phyloP scores from a whole-genome alignment of 2,113 vertebrate genomes.

The Cochlearius cochlearius region DNA sequence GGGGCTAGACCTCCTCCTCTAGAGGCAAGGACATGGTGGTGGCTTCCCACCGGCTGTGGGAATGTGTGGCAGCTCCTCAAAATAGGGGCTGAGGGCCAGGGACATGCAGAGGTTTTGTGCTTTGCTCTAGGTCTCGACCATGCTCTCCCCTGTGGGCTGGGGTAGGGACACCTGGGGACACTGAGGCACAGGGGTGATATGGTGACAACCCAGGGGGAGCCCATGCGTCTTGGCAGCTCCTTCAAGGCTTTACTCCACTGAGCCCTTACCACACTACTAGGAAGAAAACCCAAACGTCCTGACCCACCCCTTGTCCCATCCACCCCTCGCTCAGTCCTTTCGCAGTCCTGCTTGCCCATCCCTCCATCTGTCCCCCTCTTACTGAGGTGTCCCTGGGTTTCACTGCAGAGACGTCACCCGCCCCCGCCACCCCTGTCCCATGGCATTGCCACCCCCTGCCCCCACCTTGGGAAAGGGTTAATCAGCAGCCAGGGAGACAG shows the following conservation, averaged over 20 bases:
- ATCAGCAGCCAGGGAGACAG: slow-evolving; percentile 76
- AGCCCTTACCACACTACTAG: not conserved
- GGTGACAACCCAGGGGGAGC: not conserved
- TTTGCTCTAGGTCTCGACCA: not conserved
- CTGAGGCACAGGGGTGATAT: not conserved
- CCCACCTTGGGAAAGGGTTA: slow-evolving; percentile 57
- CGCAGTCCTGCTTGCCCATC: not conserved
- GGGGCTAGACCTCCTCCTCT: not conserved
- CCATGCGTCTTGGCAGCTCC: not conserved
- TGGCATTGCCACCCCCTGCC: not conserved
- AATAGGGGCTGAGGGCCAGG: not conserved
- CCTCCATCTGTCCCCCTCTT: not conserved
- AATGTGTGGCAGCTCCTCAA: not conserved
- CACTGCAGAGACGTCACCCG: not conserved
- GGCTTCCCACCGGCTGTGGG: not conserved
- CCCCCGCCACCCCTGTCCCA: not conserved
- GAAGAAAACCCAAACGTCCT: not conserved
- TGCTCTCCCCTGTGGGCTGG: not conserved
- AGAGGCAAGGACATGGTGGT: accelerated
- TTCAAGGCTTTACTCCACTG: not conserved
- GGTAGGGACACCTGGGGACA: not conserved
- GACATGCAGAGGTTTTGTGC: not conserved
- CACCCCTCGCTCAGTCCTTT: accelerated
- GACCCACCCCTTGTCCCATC: too few relatives aligned
- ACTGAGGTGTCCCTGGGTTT: not conserved